Evolutionary conservation across 2,888 invertebrate genomes (phyloP).

Genomic region (Nomada ferruginata): DNA sequence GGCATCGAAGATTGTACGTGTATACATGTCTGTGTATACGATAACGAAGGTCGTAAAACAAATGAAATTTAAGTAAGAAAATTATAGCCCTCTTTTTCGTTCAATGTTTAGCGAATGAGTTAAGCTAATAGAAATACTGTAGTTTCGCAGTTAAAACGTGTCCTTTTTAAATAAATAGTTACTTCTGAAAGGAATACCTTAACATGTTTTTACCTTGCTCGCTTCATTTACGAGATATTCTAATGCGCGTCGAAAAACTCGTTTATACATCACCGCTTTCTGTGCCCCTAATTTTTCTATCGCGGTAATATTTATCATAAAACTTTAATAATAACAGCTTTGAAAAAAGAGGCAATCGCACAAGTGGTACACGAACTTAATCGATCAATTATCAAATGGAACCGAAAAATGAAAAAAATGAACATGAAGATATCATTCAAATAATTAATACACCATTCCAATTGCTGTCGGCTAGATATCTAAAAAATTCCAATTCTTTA

Average conservation of each 20-base stretch:
- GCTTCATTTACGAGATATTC: not conserved
- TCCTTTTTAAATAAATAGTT: too few species aligned
- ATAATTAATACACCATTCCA: too few species aligned
- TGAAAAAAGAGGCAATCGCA: too few species aligned
- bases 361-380: too few species aligned
- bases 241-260: not conserved
- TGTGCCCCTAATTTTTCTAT: not conserved
- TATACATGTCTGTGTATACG: too few species aligned
- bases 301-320: too few species aligned
- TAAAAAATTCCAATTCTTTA: too few species aligned
- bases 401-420: too few species aligned
- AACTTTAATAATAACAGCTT: too few species aligned
- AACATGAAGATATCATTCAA: too few species aligned
- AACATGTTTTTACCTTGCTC: not conserved
- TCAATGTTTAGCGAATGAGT: not conserved
- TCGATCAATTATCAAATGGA: too few species aligned
- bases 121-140: not conserved
- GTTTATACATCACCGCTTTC: not conserved
- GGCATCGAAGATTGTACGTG: not conserved
- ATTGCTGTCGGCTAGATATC: too few species aligned
- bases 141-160: not conserved
- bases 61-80: slow-evolving; percentile 1
- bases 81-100: not conserved
- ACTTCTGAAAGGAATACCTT: not conserved
- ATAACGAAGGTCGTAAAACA: not conserved